These are phyloP conservation scores for Bolinopsis microptera DNA, from an alignment of 37 sponge, comb jelly and placozoan species.

Conservation along the genomic window DNA sequence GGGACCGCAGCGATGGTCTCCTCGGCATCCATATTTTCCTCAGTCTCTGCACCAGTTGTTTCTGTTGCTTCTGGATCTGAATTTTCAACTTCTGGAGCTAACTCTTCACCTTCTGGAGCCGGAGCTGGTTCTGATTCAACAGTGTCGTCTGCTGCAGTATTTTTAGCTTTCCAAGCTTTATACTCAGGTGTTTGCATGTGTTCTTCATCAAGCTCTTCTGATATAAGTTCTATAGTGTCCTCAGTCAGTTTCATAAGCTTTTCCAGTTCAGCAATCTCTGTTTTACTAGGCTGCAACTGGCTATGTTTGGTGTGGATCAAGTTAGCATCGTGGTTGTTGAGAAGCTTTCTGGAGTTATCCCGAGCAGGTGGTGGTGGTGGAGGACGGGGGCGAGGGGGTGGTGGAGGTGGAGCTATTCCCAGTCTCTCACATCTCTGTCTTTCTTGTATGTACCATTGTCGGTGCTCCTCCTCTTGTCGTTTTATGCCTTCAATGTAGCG, in stretches of 20 bases:
- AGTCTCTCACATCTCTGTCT: conserved; percentile 39
- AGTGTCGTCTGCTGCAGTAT: background rate
- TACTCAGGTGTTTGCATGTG: conserved; percentile 17
- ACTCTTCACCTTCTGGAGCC: background rate
- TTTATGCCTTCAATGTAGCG: conserved; percentile 41
- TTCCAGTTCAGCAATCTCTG: conserved; percentile 31
- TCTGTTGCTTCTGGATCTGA: background rate
- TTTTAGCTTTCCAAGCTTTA: background rate
- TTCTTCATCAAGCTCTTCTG: conserved; percentile 13
- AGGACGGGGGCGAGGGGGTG: conserved; percentile 43
- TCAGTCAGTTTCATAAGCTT: conserved; percentile 24
- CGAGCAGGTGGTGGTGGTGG: conserved; percentile 57
- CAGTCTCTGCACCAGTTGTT: background rate
- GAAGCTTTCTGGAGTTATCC: conserved; percentile 51
- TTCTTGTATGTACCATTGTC: conserved; percentile 54
- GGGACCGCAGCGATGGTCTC: background rate
- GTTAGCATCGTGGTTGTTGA: background rate
- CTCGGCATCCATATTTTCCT: background rate
- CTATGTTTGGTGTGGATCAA: conserved; percentile 44
- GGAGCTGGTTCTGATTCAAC: background rate
- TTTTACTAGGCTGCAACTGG: conserved; percentile 31
- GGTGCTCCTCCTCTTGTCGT: conserved; percentile 47
- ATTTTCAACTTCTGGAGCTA: background rate
- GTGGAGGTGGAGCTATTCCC: conserved; percentile 35
- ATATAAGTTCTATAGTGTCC: conserved; percentile 4